Base-by-base conservation (phyloP, 2,797 vertebrate genomes). In the Betta splendens region DNA sequence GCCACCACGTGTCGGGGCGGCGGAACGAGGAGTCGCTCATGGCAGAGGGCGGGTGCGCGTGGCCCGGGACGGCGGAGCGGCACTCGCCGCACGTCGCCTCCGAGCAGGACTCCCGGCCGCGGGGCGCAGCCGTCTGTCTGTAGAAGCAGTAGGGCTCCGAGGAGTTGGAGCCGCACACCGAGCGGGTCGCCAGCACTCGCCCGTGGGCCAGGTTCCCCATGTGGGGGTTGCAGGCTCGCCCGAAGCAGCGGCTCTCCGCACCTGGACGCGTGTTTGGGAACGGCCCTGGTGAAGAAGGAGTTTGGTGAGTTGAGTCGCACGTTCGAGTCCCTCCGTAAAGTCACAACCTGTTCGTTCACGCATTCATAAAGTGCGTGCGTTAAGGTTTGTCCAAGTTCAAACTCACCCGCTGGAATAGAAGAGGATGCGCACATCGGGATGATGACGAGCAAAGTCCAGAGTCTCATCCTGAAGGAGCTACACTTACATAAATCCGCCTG, bases 1-100 rank as follows among this genome's bases (percentile, higher is more conserved):
- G 97, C 96, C 97, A 98, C 97, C 97, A 98, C 0, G 95, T 95
- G 58, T 91, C 87, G 1, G 96, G 96, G 70, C 87, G 84, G 66
- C 87, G 92, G 89, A 98, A 98, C 0, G 96, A 90, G 0, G 95
- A 98, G 85, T 99, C 96, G 7, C 91, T 94, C 96, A 98, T 98
- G 73, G 94, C 92, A 0, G 93, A 85, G 0, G 97, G 71, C 3
- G 87, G 93, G 71, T 97, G 97, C 38, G 94, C 89, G 62, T 90
- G 89, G 36, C 85, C 81, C 0, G 87, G 71, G 0, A 90, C 81
- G 5, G 84, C 85, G 0, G 83, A 54, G 8, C 90, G 92, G 83
- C 97, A 98, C 64, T 91, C 92, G 74, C 86, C 67, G 48, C 95
- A 98, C 13, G 64, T 75, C 0, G 66, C 43, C 3, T 47, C 23